Evolutionary conservation across 2,888 invertebrate genomes (phyloP).

Genomic region (Drosophila testacea): DNA sequence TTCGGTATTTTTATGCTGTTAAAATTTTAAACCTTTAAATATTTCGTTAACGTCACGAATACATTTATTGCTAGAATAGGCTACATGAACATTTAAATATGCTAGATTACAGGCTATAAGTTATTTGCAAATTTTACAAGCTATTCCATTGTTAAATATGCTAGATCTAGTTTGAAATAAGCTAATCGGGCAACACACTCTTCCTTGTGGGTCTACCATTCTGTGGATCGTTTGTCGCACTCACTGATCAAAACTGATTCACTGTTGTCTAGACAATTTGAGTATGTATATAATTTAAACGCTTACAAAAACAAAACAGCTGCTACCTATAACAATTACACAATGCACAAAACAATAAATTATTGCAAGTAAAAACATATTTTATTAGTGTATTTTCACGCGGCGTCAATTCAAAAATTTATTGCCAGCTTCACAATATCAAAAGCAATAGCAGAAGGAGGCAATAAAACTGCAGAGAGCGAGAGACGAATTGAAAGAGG

Average conservation of each 20-base stretch:
- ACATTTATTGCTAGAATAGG: no score
- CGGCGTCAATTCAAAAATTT: conserved; percentile 70
- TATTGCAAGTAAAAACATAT: neutral
- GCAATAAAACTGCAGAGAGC: neutral
- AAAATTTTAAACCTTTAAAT: no score
- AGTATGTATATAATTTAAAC: neutral
- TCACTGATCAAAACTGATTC: conserved; percentile 4
- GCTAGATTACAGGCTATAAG: no score
- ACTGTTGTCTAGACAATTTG: no score
- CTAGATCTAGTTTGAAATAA: no score
- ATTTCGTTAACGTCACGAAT: no score
- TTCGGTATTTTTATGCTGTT: no score
- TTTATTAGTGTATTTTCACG: conserved; percentile 53
- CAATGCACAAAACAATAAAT: conserved; percentile 30
- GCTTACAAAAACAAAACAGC: neutral
- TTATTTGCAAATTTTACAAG: no score
- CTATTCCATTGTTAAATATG: no score
- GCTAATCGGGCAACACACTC: neutral
- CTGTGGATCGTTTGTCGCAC: conserved; percentile 1
- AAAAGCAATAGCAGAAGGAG: conserved; percentile 18
- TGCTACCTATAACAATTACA: conserved; percentile 37
- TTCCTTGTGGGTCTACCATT: neutral
- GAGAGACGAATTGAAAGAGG: neutral
- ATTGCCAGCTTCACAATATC: conserved; percentile 46
- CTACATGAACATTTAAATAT: no score